These are phyloP conservation scores for Penaeus vannamei DNA, from an alignment of 1,140 invertebrate genomes.

Conservation along the genomic window DNA sequence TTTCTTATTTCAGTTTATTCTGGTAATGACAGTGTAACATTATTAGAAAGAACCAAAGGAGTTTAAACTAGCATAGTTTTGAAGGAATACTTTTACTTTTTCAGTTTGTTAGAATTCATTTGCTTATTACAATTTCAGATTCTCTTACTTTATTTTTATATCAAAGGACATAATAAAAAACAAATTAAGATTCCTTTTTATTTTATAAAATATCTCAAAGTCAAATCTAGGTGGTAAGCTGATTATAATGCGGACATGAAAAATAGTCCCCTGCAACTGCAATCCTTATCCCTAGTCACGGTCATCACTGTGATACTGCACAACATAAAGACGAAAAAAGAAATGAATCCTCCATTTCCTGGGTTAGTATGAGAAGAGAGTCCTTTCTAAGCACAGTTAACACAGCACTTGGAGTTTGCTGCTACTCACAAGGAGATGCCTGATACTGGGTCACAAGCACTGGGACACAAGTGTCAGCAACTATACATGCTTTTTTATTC, in stretches of 20 bases:
- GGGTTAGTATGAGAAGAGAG: constrained; percentile 8
- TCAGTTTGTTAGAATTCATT: no score
- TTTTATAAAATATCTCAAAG: constrained; percentile 64
- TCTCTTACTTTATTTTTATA: neutral
- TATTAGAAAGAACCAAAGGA: no score
- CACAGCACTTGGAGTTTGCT: constrained; percentile 52
- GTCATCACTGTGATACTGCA: constrained; percentile 41
- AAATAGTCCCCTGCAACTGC: constrained; percentile 17
- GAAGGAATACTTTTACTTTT: no score
- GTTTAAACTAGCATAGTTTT: no score
- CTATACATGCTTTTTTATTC: neutral
- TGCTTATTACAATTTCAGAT: no score
- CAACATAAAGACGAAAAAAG: neutral
- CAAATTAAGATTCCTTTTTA: constrained; percentile 42
- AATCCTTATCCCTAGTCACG: constrained; percentile 39
- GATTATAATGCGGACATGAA: constrained; percentile 51
- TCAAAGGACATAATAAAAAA: constrained; percentile 34
- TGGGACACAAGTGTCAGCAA: constrained; percentile 30
- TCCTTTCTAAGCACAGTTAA: constrained; percentile 27
- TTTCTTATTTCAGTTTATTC: no score
- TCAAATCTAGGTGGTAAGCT: constrained; percentile 41
- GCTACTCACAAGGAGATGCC: constrained; percentile 48
- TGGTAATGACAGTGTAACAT: no score
- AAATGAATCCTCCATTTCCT: neutral
- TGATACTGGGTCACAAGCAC: constrained; percentile 48